Percentiles rank a stretch among this genome's conserved stretches.
Evolutionary conservation across 2,888 invertebrate species (phyloP).

Genomic region (Melieria picta): DNA sequence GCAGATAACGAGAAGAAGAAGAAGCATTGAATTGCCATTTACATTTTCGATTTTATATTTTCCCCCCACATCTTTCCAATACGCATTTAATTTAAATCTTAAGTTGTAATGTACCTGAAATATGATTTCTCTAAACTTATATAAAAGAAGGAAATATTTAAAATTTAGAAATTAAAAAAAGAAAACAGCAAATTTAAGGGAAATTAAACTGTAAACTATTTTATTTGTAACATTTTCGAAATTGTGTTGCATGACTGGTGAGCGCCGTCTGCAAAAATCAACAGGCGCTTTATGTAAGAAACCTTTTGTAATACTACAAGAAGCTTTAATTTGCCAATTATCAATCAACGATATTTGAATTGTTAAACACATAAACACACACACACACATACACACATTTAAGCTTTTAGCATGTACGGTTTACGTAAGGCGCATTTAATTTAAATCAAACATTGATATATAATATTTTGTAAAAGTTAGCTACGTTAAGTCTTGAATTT

Average conservation of each 20-base stretch:
- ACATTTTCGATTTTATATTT: too few relatives aligned
- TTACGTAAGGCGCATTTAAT: neutral
- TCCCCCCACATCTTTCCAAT: neutral
- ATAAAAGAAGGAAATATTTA: slow-evolving; percentile 34
- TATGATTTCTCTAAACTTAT: slow-evolving; percentile 60
- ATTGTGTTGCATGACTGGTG: neutral
- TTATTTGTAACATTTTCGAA: slow-evolving; percentile 33
- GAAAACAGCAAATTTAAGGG: slow-evolving; percentile 31
- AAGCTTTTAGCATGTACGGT: slow-evolving; percentile 14
- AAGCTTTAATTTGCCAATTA: slow-evolving; percentile 29
- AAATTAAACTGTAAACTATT: slow-evolving; percentile 26
- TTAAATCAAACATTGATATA: neutral
- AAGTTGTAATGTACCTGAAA: slow-evolving; percentile 67
- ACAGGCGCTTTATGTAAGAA: neutral
- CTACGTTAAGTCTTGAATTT: neutral
- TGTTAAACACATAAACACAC: slow-evolving; percentile 5
- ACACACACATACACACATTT: neutral
- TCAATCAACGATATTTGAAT: neutral
- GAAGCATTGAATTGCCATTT: too few relatives aligned
- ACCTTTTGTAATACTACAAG: slow-evolving; percentile 6
- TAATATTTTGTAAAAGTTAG: neutral
- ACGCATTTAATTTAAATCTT: slow-evolving; percentile 59
- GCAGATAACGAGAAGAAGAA: too few relatives aligned
- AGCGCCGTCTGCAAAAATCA: neutral
- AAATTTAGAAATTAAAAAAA: slow-evolving; percentile 25